These are phyloP conservation scores for Omphaloscelis lunosa DNA, from an alignment of 2,888 invertebrate species.

Conservation along the genomic window DNA sequence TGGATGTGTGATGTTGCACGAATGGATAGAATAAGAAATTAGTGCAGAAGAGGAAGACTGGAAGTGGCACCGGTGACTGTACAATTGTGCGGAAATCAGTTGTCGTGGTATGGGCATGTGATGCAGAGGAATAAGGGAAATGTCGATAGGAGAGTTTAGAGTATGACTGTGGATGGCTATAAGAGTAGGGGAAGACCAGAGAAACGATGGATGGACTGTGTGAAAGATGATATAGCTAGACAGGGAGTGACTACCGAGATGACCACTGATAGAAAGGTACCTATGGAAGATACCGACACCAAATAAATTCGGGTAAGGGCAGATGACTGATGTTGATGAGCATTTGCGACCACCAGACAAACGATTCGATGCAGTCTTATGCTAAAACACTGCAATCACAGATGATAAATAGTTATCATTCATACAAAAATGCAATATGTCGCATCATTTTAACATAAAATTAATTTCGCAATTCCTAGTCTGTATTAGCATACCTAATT, in stretches of 20 bases:
- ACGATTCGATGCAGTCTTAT: neutral
- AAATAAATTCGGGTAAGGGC: no score
- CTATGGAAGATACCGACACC: neutral
- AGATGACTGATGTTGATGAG: neutral
- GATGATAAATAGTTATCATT: neutral
- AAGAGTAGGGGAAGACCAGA: neutral
- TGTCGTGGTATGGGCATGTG: neutral
- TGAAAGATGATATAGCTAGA: neutral
- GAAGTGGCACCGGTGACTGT: neutral
- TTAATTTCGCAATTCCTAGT: slow-evolving; percentile 6
- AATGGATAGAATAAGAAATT: no score
- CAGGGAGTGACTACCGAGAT: neutral
- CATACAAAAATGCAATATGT: slow-evolving; percentile 5
- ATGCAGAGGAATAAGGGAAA: neutral
- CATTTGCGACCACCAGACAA: neutral
- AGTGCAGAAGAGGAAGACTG: neutral
- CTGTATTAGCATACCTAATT: slow-evolving; percentile 34
- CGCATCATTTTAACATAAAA: slow-evolving; percentile 5
- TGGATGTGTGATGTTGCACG: no score
- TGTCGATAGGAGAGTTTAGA: neutral
- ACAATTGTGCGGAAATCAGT: neutral
- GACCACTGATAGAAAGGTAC: neutral
- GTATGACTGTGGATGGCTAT: neutral
- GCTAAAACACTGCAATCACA: neutral
- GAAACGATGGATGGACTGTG: neutral